Evolutionary conservation across 1,140 invertebrate genomes (phyloP).

Genomic region (Drosophila kurseongensis): DNA sequence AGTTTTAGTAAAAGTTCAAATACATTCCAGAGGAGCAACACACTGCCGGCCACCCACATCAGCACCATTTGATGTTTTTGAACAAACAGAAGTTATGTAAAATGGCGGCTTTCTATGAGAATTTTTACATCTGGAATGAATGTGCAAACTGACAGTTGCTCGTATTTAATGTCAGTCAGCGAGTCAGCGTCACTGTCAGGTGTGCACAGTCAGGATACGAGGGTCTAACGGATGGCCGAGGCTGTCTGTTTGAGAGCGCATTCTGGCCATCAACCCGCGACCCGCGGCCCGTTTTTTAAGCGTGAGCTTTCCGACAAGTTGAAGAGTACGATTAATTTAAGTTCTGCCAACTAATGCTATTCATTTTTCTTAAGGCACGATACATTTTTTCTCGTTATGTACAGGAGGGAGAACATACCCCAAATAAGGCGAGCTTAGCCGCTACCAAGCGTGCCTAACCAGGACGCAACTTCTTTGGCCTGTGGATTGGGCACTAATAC

Average conservation of each 20-base stretch:
- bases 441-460: too few species aligned
- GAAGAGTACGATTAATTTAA: constrained; percentile 69
- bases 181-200: constrained; percentile 66
- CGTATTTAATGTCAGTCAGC: constrained; percentile 70
- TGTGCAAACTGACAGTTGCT: constrained; percentile 74
- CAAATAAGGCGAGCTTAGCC: too few species aligned
- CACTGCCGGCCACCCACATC: constrained; percentile 29
- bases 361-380: too few species aligned
- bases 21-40: constrained; percentile 30
- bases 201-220: constrained; percentile 12
- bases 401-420: too few species aligned
- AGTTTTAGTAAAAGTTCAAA: constrained; percentile 44
- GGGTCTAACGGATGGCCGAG: neutral
- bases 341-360: too few species aligned
- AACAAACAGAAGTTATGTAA: constrained; percentile 70
- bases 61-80: constrained; percentile 66
- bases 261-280: constrained; percentile 19
- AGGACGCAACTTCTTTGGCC: too few species aligned
- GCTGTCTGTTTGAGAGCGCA: neutral
- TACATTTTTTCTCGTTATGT: too few species aligned
- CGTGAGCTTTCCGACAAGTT: constrained; percentile 36
- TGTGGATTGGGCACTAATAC: too few species aligned
- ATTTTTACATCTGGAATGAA: constrained; percentile 77
- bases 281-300: constrained; percentile 46
- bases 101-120: constrained; percentile 70